These are phyloP conservation scores for Drosophila trichaetosa DNA, from an alignment of 2,888 invertebrate species.

Conservation along the genomic window DNA sequence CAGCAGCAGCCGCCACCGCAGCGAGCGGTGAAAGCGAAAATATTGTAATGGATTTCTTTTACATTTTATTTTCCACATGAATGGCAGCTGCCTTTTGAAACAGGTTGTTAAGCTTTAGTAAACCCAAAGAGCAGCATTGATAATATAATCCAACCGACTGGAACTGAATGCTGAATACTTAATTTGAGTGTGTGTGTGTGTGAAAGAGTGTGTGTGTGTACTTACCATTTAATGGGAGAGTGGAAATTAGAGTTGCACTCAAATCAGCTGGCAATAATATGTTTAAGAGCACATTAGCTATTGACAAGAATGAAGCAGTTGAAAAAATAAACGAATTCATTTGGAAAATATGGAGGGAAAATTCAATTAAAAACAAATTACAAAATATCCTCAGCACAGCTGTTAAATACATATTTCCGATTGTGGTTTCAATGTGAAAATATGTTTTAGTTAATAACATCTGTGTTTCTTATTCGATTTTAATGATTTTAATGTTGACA, in stretches of 20 bases:
- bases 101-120: conserved; percentile 51
- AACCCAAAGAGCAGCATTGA: conserved; percentile 8
- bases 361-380: not conserved
- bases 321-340: not conserved
- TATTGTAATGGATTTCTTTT: conserved; percentile 60
- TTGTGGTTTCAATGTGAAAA: not conserved
- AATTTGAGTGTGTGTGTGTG: not conserved
- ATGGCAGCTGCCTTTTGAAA: conserved; percentile 49
- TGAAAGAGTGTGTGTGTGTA: not conserved
- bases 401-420: not conserved
- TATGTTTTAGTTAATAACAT: not conserved
- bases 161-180: conserved; percentile 32
- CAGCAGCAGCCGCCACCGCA: conserved; percentile 9
- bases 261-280: not conserved
- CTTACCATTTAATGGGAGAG: not conserved
- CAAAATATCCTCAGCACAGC: not conserved
- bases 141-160: conserved; percentile 21
- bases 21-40: conserved; percentile 71
- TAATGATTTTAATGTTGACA: not conserved
- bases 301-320: not conserved
- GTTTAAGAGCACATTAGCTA: not conserved
- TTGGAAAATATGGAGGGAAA: not conserved
- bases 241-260: not conserved
- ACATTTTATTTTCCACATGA: conserved; percentile 60
- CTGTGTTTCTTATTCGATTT: not conserved